A percentile compares a stretch with the other conserved stretches of the same genome.
Evolutionary conservation across 2,888 invertebrate genomes (phyloP).

Genomic region (Brachycybe producta): DNA sequence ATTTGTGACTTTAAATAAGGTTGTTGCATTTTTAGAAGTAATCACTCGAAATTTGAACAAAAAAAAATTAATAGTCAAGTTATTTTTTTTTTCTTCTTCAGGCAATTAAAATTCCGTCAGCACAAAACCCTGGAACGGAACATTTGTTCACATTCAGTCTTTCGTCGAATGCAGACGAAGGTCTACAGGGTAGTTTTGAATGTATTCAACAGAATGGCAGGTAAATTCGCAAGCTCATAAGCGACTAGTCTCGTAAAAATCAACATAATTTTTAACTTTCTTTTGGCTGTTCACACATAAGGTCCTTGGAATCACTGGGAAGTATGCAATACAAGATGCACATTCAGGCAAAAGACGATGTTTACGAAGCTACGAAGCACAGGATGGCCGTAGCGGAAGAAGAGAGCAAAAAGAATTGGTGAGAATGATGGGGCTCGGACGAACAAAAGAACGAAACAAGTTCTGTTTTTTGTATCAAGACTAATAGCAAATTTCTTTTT

Average conservation of each 20-base stretch:
- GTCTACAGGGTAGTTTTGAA: conserved; percentile 81
- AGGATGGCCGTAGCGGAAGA: conserved; percentile 85
- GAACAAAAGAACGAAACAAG: conserved; percentile 84
- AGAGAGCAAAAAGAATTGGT: conserved; percentile 87
- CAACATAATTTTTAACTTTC: background rate
- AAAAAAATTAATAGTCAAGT: no score
- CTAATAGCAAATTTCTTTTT: conserved; percentile 92
- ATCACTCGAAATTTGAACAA: no score
- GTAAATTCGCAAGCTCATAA: conserved; percentile 32
- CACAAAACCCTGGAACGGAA: conserved; percentile 30
- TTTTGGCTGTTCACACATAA: conserved; percentile 28
- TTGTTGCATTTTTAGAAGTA: no score
- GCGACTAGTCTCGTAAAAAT: background rate
- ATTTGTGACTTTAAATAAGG: no score
- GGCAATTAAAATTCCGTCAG: conserved; percentile 17
- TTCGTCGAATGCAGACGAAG: conserved; percentile 65
- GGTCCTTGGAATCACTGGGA: conserved; percentile 67
- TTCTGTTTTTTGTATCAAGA: no score
- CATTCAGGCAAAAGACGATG: conserved; percentile 88
- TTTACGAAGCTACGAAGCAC: conserved; percentile 81
- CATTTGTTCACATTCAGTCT: conserved; percentile 61
- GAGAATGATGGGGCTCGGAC: conserved; percentile 25
- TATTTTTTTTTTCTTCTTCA: no score
- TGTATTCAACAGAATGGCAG: conserved; percentile 61
- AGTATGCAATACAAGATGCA: conserved; percentile 76